Percentiles rank a stretch among this genome's conserved stretches.
Conservation (phyloP, 1,140 invertebrate genomes). For the Eurosta solidaginis region DNA sequence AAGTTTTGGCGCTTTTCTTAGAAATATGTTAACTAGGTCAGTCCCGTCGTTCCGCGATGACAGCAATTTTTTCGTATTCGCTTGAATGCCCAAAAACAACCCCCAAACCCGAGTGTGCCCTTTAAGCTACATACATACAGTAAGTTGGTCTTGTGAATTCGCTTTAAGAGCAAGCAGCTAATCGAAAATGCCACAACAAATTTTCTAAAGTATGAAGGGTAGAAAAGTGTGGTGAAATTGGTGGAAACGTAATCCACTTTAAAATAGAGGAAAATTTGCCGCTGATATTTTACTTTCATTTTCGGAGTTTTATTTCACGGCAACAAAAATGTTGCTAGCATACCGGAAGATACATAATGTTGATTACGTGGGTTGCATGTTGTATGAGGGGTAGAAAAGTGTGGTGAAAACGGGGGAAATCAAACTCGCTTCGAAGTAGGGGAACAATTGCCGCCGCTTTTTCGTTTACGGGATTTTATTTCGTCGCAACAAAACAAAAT, state of each 20-base stretch:
- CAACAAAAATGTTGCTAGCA: neutral
- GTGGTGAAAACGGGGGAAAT: neutral
- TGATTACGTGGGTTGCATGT: too few species aligned
- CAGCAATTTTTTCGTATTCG: slow-evolving; percentile 21
- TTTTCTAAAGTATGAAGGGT: neutral
- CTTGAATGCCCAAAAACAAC: neutral
- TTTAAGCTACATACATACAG: neutral
- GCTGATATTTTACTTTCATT: neutral
- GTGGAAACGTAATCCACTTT: neutral
- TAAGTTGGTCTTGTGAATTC: neutral
- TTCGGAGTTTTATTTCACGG: neutral
- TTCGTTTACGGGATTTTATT: neutral
- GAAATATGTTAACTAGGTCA: slow-evolving; percentile 26
- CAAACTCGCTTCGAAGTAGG: neutral
- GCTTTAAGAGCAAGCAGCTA: neutral
- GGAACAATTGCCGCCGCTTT: neutral
- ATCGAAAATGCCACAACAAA: neutral
- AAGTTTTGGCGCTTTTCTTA: neutral
- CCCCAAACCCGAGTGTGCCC: neutral
- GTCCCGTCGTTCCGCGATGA: slow-evolving; percentile 13
- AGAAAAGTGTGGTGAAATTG: neutral
- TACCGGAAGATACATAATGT: neutral
- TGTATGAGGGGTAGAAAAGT: neutral
- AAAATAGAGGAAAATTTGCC: neutral
- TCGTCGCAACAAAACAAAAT: neutral